Evolutionary conservation across 2,113 vertebrate genomes (phyloP), one percentile per base, ranked within the genome.

Genomic region (Motacilla alba): DNA sequence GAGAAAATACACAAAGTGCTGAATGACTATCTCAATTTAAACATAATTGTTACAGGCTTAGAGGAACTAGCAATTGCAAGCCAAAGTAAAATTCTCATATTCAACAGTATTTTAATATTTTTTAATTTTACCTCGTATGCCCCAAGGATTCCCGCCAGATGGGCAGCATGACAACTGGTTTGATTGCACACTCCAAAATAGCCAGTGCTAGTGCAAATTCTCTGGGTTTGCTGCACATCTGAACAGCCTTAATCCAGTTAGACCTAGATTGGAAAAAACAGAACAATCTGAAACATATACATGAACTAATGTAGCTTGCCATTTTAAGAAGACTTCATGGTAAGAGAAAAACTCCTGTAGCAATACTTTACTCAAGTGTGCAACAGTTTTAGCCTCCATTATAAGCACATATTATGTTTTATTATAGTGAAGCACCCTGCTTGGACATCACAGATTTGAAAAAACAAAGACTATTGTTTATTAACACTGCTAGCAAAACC

Each of bases 221-320:
- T 95, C 99, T 97, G 33, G 99, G 99, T 88, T 99, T 99, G 96
- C 99, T 99, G 97, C 99, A 99, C 99, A 99, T 99, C 97, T 99
- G 99, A 81, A 99, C 99, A 24, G 99, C 99, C 94, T 99, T 99
- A 97, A 99, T 99, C 99, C 99, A 99, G 97, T 99, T 99, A 93
- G 98, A 99, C 97, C 99, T 99, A 15, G 35, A 90, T 74, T 56
- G 43, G 87, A 82, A 75, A 89, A 93, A 86, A 89, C 43, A 68
- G 43, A 72, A 89, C 31, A 63, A 55, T 39, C 55, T 89, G 68
- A 89, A 83, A 90, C 33, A 77, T 33, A 58, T 7, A 69, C 14
- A 31, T 7, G 28, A 27, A 46, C 17, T 73, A 64, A 69, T 1
- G 59, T 0, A 78, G 37, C 15, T 27, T 7, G 50, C 30, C 13